Evolutionary conservation across 2,888 invertebrate species (phyloP), one percentile per base, ranked within the genome.

Genomic region (Mesoligia furuncula): DNA sequence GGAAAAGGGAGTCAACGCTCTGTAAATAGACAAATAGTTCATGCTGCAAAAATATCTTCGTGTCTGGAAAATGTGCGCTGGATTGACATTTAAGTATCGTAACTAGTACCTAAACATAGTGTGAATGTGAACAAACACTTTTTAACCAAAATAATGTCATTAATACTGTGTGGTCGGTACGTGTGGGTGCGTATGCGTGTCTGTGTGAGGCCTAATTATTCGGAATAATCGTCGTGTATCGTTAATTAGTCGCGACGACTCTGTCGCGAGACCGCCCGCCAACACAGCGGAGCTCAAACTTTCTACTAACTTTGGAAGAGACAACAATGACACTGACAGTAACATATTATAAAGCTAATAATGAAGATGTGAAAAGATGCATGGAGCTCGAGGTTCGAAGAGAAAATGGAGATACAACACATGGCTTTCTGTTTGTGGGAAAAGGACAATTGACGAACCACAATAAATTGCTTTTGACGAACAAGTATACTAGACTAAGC

Each of bases 191-290:
- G 59, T 86, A n/a, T 7, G 81, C 79, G 79, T 85, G 87, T 89
- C 92, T 93, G 93, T 91, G 92, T 88, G 91, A 92, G 92, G 90
- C 86, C 94, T 96, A 96, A 96, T 96, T 96, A 96, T 94, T 95
- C 93, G 96, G 95, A 96, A 96, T 96, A 96, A 96, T 96, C 95
- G 94, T 90, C 94, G 91, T 96, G 95, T 96, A 94, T 93, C 93
- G 93, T 95, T 96, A 95, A 96, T 96, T 95, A 95, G 94, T 88
- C 90, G 90, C 91, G 93, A 93, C 93, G 94, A 93, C 91, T 92
- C 89, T 92, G 93, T 94, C 95, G 93, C 92, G 93, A 93, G 96
- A 95, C 96, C 96, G 95, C 96, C 95, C 95, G 92, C 92, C 90
- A 89, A 83, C 89, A 79, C 84, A 78, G 73, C 36, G 93, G 13